phyloP scores from a whole-genome alignment of 1,140 invertebrate species.

The Aphaenogaster rudis region DNA sequence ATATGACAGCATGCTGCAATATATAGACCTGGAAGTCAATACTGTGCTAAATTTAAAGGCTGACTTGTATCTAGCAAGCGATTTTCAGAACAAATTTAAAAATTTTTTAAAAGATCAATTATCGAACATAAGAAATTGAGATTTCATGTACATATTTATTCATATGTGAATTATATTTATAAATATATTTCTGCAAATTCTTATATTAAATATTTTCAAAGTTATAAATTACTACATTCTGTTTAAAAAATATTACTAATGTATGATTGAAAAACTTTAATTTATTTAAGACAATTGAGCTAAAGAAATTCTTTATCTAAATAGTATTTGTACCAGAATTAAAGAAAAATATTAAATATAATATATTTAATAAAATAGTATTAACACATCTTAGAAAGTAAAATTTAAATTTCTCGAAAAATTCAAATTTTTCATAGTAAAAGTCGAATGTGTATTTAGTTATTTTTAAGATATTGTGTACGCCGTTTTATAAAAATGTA shows the following conservation, averaged over 20 bases:
- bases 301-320: background rate
- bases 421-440: too few relatives aligned
- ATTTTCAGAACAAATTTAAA: background rate
- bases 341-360: too few relatives aligned
- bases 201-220: background rate
- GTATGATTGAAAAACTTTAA: too few relatives aligned
- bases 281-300: too few relatives aligned
- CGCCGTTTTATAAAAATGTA: too few relatives aligned
- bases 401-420: too few relatives aligned
- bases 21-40: conserved; percentile 24
- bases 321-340: background rate
- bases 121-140: background rate
- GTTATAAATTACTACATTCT: background rate
- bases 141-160: background rate
- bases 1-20: background rate
- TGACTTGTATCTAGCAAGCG: background rate
- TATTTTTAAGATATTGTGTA: too few relatives aligned
- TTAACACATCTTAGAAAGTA: too few relatives aligned
- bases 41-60: conserved; percentile 7
- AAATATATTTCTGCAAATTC: background rate
- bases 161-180: background rate
- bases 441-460: too few relatives aligned
- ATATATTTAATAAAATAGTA: too few relatives aligned
- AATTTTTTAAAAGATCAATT: background rate
- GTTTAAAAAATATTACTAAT: too few relatives aligned